A percentile compares a stretch with the other conserved stretches of the same genome.
Conservation (phyloP, 2,113 vertebrate species). For the Psilopogon haemacephalus region DNA sequence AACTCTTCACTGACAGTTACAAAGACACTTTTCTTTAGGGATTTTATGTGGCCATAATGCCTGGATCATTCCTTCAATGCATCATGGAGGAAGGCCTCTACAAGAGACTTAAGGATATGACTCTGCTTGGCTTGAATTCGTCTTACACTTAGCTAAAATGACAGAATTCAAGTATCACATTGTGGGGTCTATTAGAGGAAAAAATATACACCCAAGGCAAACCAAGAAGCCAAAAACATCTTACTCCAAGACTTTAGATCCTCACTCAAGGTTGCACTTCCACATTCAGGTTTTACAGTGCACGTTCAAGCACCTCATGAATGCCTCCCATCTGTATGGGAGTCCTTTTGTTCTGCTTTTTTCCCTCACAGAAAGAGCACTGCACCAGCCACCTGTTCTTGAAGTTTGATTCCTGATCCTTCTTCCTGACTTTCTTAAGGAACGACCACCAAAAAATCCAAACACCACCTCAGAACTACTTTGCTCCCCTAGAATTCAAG, state of each 20-base stretch:
- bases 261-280: background rate
- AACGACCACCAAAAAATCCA: background rate
- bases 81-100: background rate
- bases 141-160: background rate
- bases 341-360: background rate
- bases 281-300: background rate
- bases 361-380: background rate
- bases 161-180: background rate
- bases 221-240: background rate
- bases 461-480: background rate
- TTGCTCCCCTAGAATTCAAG: background rate
- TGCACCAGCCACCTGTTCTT: background rate
- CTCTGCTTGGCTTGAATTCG: background rate
- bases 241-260: background rate
- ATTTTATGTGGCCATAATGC: background rate
- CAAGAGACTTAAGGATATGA: background rate
- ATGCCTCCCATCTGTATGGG: background rate
- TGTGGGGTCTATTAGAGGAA: background rate
- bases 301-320: rapidly evolving
- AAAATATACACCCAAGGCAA: background rate
- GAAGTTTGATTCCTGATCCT: background rate
- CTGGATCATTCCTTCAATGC: background rate
- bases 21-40: background rate
- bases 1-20: background rate
- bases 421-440: background rate